Conservation (phyloP, 2,797 vertebrate species). For the Cynodonichthys magdalenae region DNA sequence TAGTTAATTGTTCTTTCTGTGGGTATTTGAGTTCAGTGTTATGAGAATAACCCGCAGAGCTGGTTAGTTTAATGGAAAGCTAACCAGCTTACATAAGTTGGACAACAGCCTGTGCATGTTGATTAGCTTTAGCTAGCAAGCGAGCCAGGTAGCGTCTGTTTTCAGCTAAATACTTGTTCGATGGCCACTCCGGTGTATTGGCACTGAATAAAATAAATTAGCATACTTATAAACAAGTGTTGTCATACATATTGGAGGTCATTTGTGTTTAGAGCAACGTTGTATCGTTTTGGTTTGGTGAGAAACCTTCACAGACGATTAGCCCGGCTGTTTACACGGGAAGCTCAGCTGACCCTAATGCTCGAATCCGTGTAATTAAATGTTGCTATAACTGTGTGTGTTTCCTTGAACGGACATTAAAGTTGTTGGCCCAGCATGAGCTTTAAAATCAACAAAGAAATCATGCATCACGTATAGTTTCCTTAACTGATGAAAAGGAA, state of each 20-base stretch:
- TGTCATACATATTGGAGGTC: not conserved
- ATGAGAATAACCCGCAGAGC: not conserved
- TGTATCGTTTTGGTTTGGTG: not conserved
- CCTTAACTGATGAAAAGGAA: conserved; percentile 10
- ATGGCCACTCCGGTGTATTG: not conserved
- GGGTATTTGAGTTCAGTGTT: not conserved
- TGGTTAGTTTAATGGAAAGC: conserved; percentile 30
- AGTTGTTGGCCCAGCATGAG: not conserved
- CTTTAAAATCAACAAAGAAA: not conserved
- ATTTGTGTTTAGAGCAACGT: conserved; percentile 20
- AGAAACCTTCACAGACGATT: not conserved
- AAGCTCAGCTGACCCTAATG: too few species aligned
- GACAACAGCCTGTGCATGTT: conserved; percentile 75
- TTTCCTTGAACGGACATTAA: too few species aligned
- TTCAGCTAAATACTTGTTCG: conserved; percentile 40
- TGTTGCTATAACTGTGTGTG: too few species aligned
- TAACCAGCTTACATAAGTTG: conserved; percentile 74
- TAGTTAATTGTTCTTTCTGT: not conserved
- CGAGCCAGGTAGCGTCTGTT: conserved; percentile 46
- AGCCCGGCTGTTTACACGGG: too few species aligned
- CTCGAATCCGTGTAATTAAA: not conserved
- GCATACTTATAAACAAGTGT: conserved; percentile 11
- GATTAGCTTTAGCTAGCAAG: conserved; percentile 70
- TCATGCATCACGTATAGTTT: not conserved
- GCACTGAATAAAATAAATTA: not conserved